phyloP scores from a whole-genome alignment of 2,888 invertebrate species.

The Thelaira solivaga region DNA sequence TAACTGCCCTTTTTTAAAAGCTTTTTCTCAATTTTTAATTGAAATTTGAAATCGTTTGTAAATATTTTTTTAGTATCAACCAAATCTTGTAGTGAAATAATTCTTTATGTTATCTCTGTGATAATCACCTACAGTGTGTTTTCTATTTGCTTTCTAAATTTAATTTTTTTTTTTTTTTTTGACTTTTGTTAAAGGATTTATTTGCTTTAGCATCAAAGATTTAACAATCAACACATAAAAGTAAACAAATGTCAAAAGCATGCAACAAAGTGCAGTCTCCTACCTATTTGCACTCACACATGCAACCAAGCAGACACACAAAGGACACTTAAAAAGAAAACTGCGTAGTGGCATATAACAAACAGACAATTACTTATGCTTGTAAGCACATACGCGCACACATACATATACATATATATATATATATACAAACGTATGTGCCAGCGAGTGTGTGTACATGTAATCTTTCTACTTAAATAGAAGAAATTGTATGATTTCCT shows the following conservation, averaged over 20 bases:
- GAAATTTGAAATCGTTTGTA: no score
- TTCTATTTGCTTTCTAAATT: no score
- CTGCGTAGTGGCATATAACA: not conserved
- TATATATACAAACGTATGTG: not conserved
- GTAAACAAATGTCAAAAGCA: conserved; percentile 42
- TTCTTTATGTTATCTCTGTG: no score
- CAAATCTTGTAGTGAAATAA: no score
- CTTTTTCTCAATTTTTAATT: no score
- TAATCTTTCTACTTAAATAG: not conserved
- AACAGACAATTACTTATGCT: not conserved
- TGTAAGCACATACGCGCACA: not conserved
- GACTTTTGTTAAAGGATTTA: conserved; percentile 9
- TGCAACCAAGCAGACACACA: not conserved
- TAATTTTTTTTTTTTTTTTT: not conserved
- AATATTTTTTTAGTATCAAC: no score
- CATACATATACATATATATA: not conserved
- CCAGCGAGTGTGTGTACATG: not conserved
- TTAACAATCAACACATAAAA: conserved; percentile 40
- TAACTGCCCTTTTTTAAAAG: no score
- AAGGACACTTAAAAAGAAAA: not conserved
- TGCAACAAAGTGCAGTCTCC: conserved; percentile 29
- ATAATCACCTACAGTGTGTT: no score
- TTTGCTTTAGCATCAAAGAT: not conserved
- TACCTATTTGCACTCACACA: not conserved
- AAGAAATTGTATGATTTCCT: conserved; percentile 1